phyloP scores from a whole-genome alignment of 2,888 invertebrate genomes.

The Rhorus exstirpatorius region DNA sequence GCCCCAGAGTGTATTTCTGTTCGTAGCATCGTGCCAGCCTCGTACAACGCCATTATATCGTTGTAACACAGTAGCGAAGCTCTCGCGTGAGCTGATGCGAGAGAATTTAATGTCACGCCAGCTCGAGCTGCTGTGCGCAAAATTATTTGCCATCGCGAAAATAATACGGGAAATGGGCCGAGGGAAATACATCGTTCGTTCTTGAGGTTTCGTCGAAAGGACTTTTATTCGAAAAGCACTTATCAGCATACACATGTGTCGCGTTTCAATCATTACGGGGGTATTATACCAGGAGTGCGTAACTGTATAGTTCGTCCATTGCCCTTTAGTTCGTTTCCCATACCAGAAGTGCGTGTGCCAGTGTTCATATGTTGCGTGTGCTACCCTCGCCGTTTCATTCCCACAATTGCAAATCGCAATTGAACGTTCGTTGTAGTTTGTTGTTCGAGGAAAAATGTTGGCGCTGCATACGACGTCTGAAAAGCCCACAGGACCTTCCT shows the following conservation, averaged over 20 bases:
- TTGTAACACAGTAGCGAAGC: constrained; percentile 39
- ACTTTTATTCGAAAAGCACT: not conserved
- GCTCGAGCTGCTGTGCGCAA: constrained; percentile 9
- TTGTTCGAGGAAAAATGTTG: constrained; percentile 54
- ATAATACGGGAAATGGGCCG: constrained; percentile 22
- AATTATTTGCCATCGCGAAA: not conserved
- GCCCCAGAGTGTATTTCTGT: constrained; percentile 80
- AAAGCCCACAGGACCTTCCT: too few species aligned
- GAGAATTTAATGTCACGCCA: constrained; percentile 15
- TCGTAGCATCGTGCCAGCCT: constrained; percentile 66
- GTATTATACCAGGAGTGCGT: not conserved
- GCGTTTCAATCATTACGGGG: constrained; percentile 22
- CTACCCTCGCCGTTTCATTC: constrained; percentile 24
- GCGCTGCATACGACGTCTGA: constrained; percentile 1
- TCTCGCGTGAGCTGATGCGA: constrained; percentile 44
- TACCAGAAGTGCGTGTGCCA: constrained; percentile 45
- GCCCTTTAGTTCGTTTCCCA: constrained; percentile 11
- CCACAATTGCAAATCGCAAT: constrained; percentile 50
- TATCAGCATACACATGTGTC: constrained; percentile 6
- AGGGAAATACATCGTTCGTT: not conserved
- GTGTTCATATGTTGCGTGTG: constrained; percentile 55
- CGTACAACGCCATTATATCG: constrained; percentile 48
- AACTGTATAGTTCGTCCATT: constrained; percentile 16
- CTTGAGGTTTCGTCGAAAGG: constrained; percentile 2
- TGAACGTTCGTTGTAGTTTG: constrained; percentile 23